A percentile compares a stretch with the other conserved stretches of the same genome.
phyloP scores from a whole-genome alignment of 2,113 vertebrate species.

The Epinephelus lanceolatus region DNA sequence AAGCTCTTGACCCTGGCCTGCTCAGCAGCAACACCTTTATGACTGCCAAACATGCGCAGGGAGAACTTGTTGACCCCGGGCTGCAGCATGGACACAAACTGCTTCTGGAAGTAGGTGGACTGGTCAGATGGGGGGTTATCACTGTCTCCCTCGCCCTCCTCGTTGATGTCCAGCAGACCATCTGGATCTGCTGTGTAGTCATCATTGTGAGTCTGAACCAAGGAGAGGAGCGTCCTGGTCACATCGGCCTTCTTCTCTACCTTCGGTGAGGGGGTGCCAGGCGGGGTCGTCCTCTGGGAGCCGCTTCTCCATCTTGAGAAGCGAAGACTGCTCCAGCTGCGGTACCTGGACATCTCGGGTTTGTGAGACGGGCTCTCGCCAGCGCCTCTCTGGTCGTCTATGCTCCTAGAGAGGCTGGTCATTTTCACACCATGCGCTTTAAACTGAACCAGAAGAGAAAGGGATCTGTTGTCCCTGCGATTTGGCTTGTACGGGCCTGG shows the following conservation, averaged over 20 bases:
- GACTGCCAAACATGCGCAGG: conserved; percentile 96
- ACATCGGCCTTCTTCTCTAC: conserved; percentile 64
- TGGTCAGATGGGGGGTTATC: conserved; percentile 34
- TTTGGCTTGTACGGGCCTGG: neutral
- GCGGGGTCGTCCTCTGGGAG: conserved; percentile 68
- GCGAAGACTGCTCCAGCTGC: conserved; percentile 74
- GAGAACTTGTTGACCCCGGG: conserved; percentile 98
- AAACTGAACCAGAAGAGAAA: neutral
- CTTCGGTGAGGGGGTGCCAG: conserved; percentile 66
- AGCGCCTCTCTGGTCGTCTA: conserved; percentile 55
- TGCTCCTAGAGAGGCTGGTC: conserved; percentile 61
- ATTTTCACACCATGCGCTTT: conserved; percentile 47
- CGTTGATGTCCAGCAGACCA: conserved; percentile 46
- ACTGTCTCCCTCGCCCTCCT: neutral
- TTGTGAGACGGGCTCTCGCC: conserved; percentile 63
- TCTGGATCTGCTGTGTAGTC: conserved; percentile 73
- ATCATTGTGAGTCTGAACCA: conserved; percentile 78
- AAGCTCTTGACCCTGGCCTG: conserved; percentile 96
- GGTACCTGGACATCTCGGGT: conserved; percentile 51
- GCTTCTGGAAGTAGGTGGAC: conserved; percentile 88
- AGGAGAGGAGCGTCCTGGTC: conserved; percentile 73
- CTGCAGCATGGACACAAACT: conserved; percentile 92
- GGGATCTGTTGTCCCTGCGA: neutral
- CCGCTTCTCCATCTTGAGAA: conserved; percentile 75
- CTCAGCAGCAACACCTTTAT: conserved; percentile 95